These are phyloP conservation scores for Neolamprologus longior DNA, from an alignment of 2,113 vertebrate species.

Conservation along the genomic window DNA sequence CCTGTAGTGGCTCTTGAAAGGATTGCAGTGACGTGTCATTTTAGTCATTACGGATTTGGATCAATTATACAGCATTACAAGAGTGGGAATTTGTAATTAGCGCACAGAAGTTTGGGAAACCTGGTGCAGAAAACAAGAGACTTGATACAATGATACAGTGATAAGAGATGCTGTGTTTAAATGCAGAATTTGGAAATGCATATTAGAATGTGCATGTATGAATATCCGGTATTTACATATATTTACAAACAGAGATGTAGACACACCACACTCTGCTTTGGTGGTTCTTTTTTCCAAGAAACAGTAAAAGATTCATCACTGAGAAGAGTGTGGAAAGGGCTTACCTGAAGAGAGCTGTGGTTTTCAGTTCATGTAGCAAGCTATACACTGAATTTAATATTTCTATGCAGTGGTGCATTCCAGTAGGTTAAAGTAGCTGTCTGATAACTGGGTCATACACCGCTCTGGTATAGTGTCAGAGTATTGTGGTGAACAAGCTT, in stretches of 20 bases:
- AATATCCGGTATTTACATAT: background rate
- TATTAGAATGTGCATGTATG: background rate
- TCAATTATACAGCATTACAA: background rate
- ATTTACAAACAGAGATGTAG: background rate
- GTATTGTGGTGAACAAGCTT: background rate
- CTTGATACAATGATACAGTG: background rate
- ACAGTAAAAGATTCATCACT: background rate
- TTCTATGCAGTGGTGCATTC: background rate
- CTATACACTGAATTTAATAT: background rate
- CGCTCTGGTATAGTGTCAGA: background rate
- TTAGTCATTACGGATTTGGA: background rate
- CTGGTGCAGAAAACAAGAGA: background rate
- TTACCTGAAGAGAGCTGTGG: background rate
- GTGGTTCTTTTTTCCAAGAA: background rate
- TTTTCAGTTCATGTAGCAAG: background rate
- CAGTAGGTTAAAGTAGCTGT: background rate
- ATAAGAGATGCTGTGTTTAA: background rate
- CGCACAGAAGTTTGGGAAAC: background rate
- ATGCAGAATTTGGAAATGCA: background rate
- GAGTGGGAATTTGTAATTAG: background rate
- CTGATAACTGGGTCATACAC: background rate
- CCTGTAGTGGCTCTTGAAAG: background rate
- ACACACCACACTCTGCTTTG: background rate
- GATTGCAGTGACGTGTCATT: background rate
- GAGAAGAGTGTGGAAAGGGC: background rate